These are phyloP conservation scores for Pogonognathellus flavescens DNA, from an alignment of 1,140 invertebrate species.

Conservation along the genomic window DNA sequence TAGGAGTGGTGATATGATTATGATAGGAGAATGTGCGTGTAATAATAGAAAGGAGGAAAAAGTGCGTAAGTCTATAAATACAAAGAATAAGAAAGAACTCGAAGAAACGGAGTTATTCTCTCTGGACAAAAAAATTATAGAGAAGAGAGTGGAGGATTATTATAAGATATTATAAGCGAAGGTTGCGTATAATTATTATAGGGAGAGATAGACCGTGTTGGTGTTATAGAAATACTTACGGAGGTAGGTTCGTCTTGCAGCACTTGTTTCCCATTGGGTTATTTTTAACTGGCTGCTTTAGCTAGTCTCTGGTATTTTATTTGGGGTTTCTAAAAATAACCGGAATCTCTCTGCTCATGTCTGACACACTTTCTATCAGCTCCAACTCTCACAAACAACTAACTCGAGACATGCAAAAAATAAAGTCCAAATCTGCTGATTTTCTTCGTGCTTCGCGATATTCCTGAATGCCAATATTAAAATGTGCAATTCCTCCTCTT, in stretches of 20 bases:
- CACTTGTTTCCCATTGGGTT: conserved; percentile 43
- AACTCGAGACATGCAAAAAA: neutral
- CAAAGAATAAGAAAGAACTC: no score
- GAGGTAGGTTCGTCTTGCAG: conserved; percentile 25
- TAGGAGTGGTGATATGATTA: no score
- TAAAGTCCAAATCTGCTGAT: neutral
- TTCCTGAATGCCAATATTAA: neutral
- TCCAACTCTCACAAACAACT: neutral
- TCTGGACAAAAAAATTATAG: no score
- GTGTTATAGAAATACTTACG: conserved; percentile 1
- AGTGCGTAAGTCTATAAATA: no score
- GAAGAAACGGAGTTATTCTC: no score
- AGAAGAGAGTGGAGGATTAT: neutral
- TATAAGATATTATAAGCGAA: no score
- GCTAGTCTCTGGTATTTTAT: conserved; percentile 13
- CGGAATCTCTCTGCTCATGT: conserved; percentile 20
- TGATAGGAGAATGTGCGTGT: no score
- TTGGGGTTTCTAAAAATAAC: neutral
- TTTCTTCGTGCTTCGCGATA: no score
- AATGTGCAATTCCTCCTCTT: no score
- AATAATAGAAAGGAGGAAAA: no score
- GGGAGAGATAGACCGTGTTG: no score
- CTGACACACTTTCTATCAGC: conserved; percentile 25
- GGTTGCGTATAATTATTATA: neutral
- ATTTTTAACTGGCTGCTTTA: conserved; percentile 27